Conservation (phyloP, 2,113 vertebrate species). For the Entosphenus tridentatus region DNA sequence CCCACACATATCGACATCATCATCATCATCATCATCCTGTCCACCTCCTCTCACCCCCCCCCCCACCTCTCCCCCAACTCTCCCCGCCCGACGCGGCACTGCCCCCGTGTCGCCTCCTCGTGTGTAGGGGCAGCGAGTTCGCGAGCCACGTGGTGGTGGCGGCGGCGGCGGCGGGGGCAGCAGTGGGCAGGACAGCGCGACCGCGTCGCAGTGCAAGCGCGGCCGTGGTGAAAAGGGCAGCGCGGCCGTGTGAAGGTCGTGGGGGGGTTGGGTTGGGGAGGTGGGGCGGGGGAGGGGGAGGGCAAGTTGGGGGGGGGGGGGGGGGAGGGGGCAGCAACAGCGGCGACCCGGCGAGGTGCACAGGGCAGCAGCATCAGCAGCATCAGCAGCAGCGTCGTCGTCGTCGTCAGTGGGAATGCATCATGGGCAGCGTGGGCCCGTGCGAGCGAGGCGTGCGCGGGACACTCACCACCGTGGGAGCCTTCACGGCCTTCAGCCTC, state of each 20-base stretch:
- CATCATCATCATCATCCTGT: no score
- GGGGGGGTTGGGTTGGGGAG: not conserved
- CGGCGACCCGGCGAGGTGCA: slow-evolving; percentile 10
- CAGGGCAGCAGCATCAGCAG: slow-evolving; percentile 13
- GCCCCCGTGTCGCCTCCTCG: no score
- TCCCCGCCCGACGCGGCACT: no score
- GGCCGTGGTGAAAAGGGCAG: not conserved
- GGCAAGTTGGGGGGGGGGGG: slow-evolving; percentile 7
- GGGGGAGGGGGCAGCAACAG: slow-evolving; percentile 15
- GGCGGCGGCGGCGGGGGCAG: no score
- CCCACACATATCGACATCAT: no score
- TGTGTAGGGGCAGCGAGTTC: no score
- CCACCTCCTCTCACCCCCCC: no score
- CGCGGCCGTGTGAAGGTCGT: not conserved
- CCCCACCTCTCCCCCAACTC: no score
- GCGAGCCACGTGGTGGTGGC: no score
- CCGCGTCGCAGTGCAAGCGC: no score
- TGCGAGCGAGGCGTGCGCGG: slow-evolving; percentile 76
- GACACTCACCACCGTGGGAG: slow-evolving; percentile 55
- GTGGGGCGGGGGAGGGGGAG: not conserved
- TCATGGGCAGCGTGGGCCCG: slow-evolving; percentile 83
- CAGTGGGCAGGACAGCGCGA: no score
- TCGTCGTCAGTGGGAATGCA: slow-evolving; percentile 10
- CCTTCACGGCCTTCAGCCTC: slow-evolving; percentile 72
- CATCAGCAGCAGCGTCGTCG: no score